Conservation (phyloP, 2,888 invertebrate species). For the Muscina levida region DNA sequence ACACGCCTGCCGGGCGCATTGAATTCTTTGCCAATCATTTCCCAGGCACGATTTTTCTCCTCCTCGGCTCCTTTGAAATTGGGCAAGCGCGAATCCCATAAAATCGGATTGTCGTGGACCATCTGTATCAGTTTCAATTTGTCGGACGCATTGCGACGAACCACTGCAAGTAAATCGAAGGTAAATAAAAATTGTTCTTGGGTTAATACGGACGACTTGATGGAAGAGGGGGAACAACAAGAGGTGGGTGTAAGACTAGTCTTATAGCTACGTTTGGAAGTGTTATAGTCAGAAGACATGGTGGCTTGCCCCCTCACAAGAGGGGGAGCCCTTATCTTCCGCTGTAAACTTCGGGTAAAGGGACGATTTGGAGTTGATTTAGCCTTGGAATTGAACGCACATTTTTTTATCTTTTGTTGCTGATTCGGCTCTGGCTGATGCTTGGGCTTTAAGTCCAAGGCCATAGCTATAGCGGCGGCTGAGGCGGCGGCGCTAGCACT, state of each 20-base stretch:
- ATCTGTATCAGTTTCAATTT: conserved; percentile 78
- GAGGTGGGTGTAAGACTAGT: neutral
- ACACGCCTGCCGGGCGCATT: conserved; percentile 78
- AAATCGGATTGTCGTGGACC: conserved; percentile 78
- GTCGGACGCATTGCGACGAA: conserved; percentile 78
- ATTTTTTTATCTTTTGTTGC: conserved; percentile 72
- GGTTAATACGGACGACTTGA: conserved; percentile 52
- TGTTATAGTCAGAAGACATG: neutral
- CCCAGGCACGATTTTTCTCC: conserved; percentile 78
- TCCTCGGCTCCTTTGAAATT: conserved; percentile 79
- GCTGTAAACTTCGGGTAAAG: conserved; percentile 59
- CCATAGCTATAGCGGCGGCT: conserved; percentile 71
- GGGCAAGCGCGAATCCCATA: conserved; percentile 78
- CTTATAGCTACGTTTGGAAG: neutral
- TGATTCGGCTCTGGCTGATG: conserved; percentile 59
- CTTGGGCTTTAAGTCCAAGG: conserved; percentile 74
- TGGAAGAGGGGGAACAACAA: conserved; percentile 38
- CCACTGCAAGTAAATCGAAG: conserved; percentile 75
- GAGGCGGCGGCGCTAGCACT: conserved; percentile 73
- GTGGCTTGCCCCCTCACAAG: too few species aligned
- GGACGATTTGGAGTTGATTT: conserved; percentile 48
- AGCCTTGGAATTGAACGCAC: conserved; percentile 61
- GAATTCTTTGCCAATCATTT: conserved; percentile 77
- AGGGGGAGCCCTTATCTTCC: conserved; percentile 1
- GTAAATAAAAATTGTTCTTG: conserved; percentile 71